These are phyloP conservation scores for Drosophila melanosoma DNA, from an alignment of 2,888 invertebrate genomes.

Conservation along the genomic window DNA sequence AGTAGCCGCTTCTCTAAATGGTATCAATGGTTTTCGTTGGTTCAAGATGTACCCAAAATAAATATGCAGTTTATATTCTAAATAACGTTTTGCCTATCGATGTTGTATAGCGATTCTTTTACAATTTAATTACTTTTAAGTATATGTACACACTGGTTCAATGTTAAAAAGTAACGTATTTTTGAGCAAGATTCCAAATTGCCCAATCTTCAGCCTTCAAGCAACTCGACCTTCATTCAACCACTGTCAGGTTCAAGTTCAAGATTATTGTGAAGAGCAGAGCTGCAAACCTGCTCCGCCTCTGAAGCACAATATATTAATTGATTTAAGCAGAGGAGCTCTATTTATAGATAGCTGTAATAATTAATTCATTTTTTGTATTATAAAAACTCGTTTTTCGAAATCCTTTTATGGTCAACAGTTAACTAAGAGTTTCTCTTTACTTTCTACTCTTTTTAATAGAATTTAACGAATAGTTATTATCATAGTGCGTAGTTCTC, in stretches of 20 bases:
- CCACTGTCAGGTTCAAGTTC: neutral
- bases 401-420: neutral
- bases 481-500: slow-evolving; percentile 12
- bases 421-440: neutral
- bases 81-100: neutral
- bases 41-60: slow-evolving; percentile 4
- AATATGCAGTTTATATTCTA: slow-evolving; percentile 9
- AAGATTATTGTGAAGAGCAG: neutral
- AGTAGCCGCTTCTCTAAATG: neutral
- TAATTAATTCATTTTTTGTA: neutral
- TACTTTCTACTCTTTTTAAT: neutral
- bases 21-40: slow-evolving; percentile 7
- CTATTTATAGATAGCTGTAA: neutral
- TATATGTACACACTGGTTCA: neutral
- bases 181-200: neutral
- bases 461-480: slow-evolving; percentile 3
- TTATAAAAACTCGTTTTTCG: neutral
- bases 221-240: neutral
- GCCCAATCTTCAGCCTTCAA: neutral
- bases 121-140: neutral
- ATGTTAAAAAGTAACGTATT: neutral
- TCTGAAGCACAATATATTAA: neutral
- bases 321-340: neutral
- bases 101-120: neutral
- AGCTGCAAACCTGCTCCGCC: neutral